These are phyloP conservation scores for Calcarius ornatus DNA, from an alignment of 2,113 vertebrate genomes.

Conservation along the genomic window DNA sequence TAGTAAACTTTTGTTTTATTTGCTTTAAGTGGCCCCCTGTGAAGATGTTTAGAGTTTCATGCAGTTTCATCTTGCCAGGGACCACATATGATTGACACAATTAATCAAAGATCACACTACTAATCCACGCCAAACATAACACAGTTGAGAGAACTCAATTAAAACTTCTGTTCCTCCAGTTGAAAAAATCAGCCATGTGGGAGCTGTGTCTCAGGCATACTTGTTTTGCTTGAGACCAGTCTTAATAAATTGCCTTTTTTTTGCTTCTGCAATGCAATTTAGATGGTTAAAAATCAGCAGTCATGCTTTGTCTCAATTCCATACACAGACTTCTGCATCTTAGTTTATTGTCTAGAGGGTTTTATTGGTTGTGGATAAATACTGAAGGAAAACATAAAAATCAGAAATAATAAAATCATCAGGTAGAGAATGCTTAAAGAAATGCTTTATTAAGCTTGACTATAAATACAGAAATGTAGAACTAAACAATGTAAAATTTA, in stretches of 20 bases:
- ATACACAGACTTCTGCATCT: background rate
- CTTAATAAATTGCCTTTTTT: background rate
- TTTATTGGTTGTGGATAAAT: background rate
- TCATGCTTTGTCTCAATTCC: background rate
- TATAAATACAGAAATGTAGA: background rate
- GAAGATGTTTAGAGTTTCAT: background rate
- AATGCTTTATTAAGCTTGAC: background rate
- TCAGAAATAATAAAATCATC: background rate
- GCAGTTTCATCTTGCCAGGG: background rate
- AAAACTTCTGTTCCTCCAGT: background rate
- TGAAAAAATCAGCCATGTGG: background rate
- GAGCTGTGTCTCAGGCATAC: background rate
- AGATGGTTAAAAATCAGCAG: background rate
- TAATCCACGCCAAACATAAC: conserved; percentile 9
- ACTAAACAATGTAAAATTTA: background rate
- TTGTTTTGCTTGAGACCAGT: background rate
- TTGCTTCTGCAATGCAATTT: background rate
- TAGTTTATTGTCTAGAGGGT: background rate
- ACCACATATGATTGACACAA: background rate
- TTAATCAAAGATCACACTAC: conserved; percentile 39
- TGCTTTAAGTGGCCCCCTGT: background rate
- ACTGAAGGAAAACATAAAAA: background rate
- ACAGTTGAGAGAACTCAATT: conserved; percentile 12
- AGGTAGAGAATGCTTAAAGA: background rate
- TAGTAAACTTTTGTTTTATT: background rate